These are phyloP conservation scores for Plotosus lineatus DNA, from an alignment of 2,113 vertebrate genomes.

Conservation along the genomic window DNA sequence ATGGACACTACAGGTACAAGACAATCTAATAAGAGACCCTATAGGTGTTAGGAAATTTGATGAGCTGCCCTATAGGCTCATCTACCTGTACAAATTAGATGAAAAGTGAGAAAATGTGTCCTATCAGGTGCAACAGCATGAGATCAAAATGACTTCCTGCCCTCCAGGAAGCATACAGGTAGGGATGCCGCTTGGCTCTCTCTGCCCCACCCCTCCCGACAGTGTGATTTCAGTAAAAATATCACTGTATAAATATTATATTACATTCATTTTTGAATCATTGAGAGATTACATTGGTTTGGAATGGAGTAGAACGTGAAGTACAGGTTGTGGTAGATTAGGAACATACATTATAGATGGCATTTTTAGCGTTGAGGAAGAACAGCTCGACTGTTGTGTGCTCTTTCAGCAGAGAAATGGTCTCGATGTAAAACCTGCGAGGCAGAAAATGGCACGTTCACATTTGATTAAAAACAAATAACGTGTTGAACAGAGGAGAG, in stretches of 20 bases:
- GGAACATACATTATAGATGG: slow-evolving; percentile 89
- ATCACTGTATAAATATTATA: not conserved
- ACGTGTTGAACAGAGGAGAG: not conserved
- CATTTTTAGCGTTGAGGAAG: slow-evolving; percentile 95
- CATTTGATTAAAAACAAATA: slow-evolving; percentile 26
- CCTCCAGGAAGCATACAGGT: not conserved
- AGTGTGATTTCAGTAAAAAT: not conserved
- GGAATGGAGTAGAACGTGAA: not conserved
- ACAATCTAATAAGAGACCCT: not conserved
- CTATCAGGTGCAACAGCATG: not conserved
- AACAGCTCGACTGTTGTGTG: slow-evolving; percentile 95
- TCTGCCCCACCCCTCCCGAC: not conserved
- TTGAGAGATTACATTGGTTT: not conserved
- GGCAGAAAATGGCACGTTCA: slow-evolving; percentile 30
- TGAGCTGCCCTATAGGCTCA: not conserved
- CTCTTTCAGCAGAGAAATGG: slow-evolving; percentile 94
- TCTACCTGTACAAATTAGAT: not conserved
- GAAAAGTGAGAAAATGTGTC: not conserved
- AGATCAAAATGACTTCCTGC: not conserved
- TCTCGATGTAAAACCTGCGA: slow-evolving; percentile 95
- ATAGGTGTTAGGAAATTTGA: not conserved
- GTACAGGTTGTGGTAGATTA: not conserved
- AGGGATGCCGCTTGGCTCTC: not conserved
- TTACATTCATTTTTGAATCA: not conserved
- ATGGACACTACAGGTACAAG: not conserved